Base-by-base conservation (phyloP, 2,888 invertebrate species). In the Xylota segnis region DNA sequence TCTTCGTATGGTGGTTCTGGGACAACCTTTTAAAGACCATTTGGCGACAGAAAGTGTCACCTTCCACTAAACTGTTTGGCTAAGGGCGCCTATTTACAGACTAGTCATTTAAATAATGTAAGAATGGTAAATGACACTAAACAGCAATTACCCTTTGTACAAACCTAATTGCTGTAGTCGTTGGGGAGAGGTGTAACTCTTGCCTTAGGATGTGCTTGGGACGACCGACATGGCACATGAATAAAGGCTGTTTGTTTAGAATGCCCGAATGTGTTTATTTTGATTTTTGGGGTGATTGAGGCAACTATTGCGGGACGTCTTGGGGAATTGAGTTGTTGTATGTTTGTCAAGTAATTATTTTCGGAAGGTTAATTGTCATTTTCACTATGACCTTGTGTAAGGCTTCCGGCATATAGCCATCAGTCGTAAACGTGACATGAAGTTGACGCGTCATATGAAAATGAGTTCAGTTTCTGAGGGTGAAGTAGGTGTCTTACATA, bases 81-180 rank as follows among this genome's bases (percentile, higher is more conserved):
- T 29, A 45, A 23, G 43, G n/a, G 18, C 43, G 43, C 54, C 63
- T 56, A 50, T 72, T 65, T 72, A 72, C 58, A 32, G 23, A 50
- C n/a, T 23, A 59, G 65, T 59, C 59, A 23, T 40, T 68, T 83
- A 66, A 77, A 83, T 83, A 77, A 83, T 83, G 37, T 66, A 71
- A 45, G n/a, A 54, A 37, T 14, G 12, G 65, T 68, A 78, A 59
- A 78, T 68, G 71, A 68, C 72, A 83, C 78, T 74, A 74, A 83
- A 72, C 54, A 32, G 68, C 68, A 72, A 74, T 72, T 45, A 50
- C 23, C 43, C 23, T 52, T 37, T 45, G 52, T 14, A 37, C 37
- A n/a, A 43, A 32, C 29, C 52, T 77, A 77, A 77, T 77, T 77
- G 68, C 77, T 61, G 0, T 40, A 61, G 59, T 34, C 77, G 52